phyloP scores from a whole-genome alignment of 1,140 invertebrate species.

The Steinernema khuongi region DNA sequence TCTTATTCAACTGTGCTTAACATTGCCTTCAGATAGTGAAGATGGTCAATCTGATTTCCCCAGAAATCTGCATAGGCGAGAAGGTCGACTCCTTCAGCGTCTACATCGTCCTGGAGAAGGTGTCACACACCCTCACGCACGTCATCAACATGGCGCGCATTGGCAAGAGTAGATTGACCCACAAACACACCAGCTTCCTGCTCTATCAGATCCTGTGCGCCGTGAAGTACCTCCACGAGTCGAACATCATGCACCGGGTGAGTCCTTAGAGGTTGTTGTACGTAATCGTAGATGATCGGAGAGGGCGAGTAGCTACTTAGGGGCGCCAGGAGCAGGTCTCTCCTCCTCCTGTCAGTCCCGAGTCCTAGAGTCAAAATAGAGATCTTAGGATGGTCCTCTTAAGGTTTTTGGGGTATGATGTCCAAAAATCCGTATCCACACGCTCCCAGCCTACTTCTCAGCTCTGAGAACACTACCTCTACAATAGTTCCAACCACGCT shows the following conservation, averaged over 20 bases:
- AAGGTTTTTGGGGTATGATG: too few species aligned
- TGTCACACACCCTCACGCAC: neutral
- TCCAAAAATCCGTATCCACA: too few species aligned
- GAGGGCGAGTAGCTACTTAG: too few species aligned
- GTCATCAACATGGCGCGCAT: neutral
- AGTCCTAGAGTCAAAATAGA: too few species aligned
- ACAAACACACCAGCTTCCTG: neutral
- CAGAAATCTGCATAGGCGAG: neutral
- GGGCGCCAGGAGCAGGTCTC: too few species aligned
- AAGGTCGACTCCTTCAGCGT: neutral
- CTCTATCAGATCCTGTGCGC: neutral
- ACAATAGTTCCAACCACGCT: too few species aligned
- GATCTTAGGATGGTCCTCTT: too few species aligned
- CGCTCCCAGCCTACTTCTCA: too few species aligned
- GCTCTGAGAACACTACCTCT: too few species aligned
- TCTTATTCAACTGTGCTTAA: neutral
- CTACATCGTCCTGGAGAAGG: neutral
- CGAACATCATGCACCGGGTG: neutral
- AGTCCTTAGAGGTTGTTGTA: too few species aligned
- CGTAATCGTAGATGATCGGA: too few species aligned
- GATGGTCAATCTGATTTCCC: neutral
- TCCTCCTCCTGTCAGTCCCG: too few species aligned
- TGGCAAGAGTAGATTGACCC: neutral
- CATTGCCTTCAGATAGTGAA: neutral
- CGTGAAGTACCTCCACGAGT: conserved; percentile 3